A percentile compares a stretch with the other conserved stretches of the same genome.
phyloP scores from a whole-genome alignment of 2,113 vertebrate genomes.

The Pipa parva region DNA sequence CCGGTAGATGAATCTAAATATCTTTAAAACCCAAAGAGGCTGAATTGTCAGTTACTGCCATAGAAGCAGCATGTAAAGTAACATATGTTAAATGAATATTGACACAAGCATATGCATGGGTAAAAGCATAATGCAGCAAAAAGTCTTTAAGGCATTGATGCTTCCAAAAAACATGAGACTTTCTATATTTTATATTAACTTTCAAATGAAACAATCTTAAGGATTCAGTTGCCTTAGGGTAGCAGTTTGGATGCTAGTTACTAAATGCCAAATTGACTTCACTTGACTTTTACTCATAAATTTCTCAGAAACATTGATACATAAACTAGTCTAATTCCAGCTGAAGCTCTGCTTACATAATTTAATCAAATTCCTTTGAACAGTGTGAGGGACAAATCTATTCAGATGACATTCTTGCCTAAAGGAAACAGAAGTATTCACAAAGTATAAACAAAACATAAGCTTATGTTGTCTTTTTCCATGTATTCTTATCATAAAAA shows the following conservation, averaged over 20 bases:
- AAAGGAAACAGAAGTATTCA: constrained; percentile 33
- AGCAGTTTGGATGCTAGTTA: constrained; percentile 29
- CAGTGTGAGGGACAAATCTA: constrained; percentile 41
- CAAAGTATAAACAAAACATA: constrained; percentile 30
- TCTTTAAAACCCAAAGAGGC: no score
- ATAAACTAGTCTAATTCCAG: constrained; percentile 30
- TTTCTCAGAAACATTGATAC: constrained; percentile 27
- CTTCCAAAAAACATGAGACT: constrained; percentile 31
- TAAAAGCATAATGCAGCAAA: constrained; percentile 33
- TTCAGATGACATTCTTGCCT: constrained; percentile 40
- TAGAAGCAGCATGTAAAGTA: constrained; percentile 16
- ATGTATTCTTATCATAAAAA: constrained; percentile 33
- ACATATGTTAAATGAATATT: constrained; percentile 39
- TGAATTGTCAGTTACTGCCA: no score
- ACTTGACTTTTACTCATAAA: constrained; percentile 28
- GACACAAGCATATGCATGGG: constrained; percentile 38
- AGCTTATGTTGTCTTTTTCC: constrained; percentile 28
- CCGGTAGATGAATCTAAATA: no score
- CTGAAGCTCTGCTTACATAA: constrained; percentile 36
- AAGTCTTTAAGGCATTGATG: constrained; percentile 27
- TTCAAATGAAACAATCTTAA: constrained; percentile 44
- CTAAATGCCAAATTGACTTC: constrained; percentile 41
- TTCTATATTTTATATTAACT: constrained; percentile 46
- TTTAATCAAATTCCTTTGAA: constrained; percentile 36
- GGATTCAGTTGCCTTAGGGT: constrained; percentile 38